Conservation (phyloP, 2,113 vertebrate genomes). For the Sigmodon hispidus region DNA sequence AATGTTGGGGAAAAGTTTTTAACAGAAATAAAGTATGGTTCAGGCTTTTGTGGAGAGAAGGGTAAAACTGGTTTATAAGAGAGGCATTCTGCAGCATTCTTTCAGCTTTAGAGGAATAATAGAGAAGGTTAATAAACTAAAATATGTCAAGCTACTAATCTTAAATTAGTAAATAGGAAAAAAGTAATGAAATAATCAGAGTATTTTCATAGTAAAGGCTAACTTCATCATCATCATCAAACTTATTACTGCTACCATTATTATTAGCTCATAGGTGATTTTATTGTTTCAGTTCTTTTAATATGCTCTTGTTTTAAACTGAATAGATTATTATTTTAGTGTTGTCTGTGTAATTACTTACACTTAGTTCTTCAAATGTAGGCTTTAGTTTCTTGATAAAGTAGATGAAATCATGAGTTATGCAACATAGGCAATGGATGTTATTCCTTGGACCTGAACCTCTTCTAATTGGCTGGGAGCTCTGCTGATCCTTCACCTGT, state of each 20-base stretch:
- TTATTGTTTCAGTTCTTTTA: slow-evolving; percentile 52
- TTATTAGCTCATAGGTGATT: slow-evolving; percentile 26
- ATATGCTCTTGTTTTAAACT: slow-evolving; percentile 7
- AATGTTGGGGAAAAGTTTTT: slow-evolving; percentile 47
- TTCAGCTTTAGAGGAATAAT: slow-evolving; percentile 52
- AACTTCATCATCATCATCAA: slow-evolving; percentile 42
- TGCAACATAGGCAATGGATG: neutral
- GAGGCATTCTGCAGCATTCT: slow-evolving; percentile 45
- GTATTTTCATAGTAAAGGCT: slow-evolving; percentile 39
- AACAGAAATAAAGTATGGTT: neutral
- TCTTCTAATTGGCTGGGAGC: neutral
- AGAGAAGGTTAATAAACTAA: slow-evolving; percentile 69
- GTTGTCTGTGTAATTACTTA: neutral
- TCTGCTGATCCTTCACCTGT: neutral
- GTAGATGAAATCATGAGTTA: neutral
- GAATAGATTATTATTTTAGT: neutral
- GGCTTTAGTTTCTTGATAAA: neutral
- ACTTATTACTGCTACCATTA: neutral
- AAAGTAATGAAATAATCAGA: slow-evolving; percentile 51
- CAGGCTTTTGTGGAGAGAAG: slow-evolving; percentile 26
- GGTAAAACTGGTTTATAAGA: slow-evolving; percentile 8
- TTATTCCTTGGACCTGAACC: neutral
- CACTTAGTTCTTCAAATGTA: neutral
- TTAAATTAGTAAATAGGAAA: slow-evolving; percentile 70
- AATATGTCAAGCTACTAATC: slow-evolving; percentile 67